Conservation (phyloP, 2,797 vertebrate genomes). For the Trematomus bernacchii region DNA sequence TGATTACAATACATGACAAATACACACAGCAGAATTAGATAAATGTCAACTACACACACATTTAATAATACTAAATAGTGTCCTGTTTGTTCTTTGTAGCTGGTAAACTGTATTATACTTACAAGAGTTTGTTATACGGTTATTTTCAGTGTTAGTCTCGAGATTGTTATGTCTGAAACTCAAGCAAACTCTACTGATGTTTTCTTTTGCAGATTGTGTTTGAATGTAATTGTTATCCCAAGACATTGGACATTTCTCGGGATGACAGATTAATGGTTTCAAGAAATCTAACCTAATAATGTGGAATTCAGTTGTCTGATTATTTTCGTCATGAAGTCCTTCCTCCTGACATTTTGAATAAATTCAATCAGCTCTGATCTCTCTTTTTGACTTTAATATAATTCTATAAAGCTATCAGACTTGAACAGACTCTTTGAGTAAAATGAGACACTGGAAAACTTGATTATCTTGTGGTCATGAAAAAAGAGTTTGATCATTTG, state of each 20-base stretch:
- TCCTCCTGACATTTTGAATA: conserved; percentile 4
- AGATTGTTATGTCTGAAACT: conserved; percentile 12
- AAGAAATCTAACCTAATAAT: conserved; percentile 6
- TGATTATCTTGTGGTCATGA: conserved; percentile 7
- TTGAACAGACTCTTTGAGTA: background rate
- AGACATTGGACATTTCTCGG: background rate
- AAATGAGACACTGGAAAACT: conserved; percentile 10
- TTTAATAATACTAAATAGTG: background rate
- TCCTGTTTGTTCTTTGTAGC: conserved; percentile 1
- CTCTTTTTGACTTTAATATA: background rate
- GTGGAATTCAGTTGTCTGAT: conserved; percentile 10
- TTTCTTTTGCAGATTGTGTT: conserved; percentile 23
- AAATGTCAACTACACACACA: conserved; percentile 1
- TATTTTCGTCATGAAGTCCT: conserved; percentile 2
- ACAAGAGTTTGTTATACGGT: conserved; percentile 20
- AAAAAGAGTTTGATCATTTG: background rate
- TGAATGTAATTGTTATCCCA: conserved; percentile 1
- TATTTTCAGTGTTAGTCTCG: background rate
- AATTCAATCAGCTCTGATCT: conserved; percentile 8
- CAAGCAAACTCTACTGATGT: conserved; percentile 5
- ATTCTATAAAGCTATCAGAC: background rate
- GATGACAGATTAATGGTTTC: conserved; percentile 7
- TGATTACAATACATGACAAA: conserved; percentile 4
- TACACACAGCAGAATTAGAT: background rate
- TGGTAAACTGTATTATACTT: background rate